A percentile compares a stretch with the other conserved stretches of the same genome.
These are phyloP conservation scores for Oligia latruncula DNA, from an alignment of 2,888 invertebrate species.

Conservation along the genomic window DNA sequence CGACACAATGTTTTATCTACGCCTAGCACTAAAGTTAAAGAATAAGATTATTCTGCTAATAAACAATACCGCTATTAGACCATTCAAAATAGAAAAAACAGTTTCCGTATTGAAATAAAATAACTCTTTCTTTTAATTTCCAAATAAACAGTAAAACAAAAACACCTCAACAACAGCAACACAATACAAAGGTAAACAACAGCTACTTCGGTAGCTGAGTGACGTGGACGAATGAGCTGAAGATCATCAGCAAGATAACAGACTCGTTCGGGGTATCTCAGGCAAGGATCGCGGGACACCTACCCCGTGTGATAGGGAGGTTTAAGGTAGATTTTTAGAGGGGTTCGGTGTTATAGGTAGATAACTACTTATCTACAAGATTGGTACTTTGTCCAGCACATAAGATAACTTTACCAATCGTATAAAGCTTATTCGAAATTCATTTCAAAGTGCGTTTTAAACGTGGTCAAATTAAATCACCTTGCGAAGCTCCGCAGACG, in stretches of 20 bases:
- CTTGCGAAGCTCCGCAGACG: too few species aligned
- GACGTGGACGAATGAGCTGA: constrained; percentile 65
- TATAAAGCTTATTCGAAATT: background rate
- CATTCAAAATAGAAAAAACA: too few species aligned
- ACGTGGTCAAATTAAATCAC: too few species aligned
- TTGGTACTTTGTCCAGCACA: background rate
- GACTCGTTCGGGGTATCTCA: constrained; percentile 61
- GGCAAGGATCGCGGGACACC: constrained; percentile 33
- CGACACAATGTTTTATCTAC: too few species aligned
- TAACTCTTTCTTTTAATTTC: background rate
- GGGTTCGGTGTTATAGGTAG: background rate
- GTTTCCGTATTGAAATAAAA: background rate
- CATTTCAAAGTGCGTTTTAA: background rate
- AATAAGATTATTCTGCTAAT: too few species aligned
- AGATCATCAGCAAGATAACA: constrained; percentile 68
- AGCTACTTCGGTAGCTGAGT: constrained; percentile 34
- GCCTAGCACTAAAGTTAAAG: too few species aligned
- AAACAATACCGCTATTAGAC: too few species aligned
- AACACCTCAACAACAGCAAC: constrained; percentile 5
- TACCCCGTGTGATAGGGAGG: constrained; percentile 2
- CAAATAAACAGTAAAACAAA: background rate
- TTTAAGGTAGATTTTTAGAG: constrained; percentile 1
- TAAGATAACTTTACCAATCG: background rate
- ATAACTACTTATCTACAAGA: background rate
- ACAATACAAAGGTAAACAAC: constrained; percentile 40